Conservation (phyloP, 1,140 invertebrate genomes). For the Listronotus bonariensis region DNA sequence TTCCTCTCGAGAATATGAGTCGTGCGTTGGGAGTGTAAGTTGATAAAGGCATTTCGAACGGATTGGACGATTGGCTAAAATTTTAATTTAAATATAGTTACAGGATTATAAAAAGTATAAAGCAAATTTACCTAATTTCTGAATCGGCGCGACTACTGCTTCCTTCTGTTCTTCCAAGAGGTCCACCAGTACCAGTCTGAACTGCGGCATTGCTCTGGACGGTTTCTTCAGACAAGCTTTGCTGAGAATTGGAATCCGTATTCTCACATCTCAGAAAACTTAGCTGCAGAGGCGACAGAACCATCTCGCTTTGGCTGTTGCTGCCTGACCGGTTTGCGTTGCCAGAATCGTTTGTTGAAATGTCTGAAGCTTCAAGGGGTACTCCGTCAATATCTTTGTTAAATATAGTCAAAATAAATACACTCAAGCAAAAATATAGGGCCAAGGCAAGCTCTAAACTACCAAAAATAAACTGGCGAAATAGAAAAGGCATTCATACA, state of each 20-base stretch:
- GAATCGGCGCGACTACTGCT: conserved; percentile 36
- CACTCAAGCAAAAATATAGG: not conserved
- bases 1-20: conserved; percentile 1
- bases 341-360: conserved; percentile 12
- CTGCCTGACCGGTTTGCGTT: conserved; percentile 11
- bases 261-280: conserved; percentile 22
- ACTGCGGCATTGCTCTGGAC: conserved; percentile 31
- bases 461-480: not conserved
- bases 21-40: not conserved
- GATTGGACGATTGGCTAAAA: conserved; percentile 29
- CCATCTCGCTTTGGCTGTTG: conserved; percentile 29
- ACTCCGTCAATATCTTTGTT: conserved; percentile 36
- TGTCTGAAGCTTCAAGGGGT: conserved; percentile 34
- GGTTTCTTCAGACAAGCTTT: conserved; percentile 23
- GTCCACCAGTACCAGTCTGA: conserved; percentile 22
- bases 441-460: not conserved
- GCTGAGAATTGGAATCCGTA: conserved; percentile 26
- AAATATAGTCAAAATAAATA: conserved; percentile 4
- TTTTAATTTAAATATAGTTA: no score
- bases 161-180: conserved; percentile 24
- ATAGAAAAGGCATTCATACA: not conserved
- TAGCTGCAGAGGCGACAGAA: conserved; percentile 31
- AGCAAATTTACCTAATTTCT: conserved; percentile 19
- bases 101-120: not conserved
- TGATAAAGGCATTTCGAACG: conserved; percentile 20